A percentile compares a stretch with the other conserved stretches of the same genome.
Evolutionary conservation across 2,113 vertebrate genomes (phyloP).

Genomic region (Pyrgilauda ruficollis): DNA sequence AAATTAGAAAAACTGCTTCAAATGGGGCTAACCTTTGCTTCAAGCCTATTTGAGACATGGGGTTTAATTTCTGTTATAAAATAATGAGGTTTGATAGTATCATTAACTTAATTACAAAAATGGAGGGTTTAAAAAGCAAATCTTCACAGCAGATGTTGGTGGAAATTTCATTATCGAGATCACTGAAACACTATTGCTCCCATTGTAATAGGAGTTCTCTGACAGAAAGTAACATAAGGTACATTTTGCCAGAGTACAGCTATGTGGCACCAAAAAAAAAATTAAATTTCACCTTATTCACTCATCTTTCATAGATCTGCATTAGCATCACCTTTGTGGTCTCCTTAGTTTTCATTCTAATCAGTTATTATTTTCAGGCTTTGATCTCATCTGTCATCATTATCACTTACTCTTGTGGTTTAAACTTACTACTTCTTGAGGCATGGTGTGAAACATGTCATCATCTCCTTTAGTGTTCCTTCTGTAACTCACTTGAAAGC

Average conservation of each 20-base stretch:
- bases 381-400: background rate
- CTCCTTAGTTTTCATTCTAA: background rate
- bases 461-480: background rate
- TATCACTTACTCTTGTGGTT: background rate
- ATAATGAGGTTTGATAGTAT: background rate
- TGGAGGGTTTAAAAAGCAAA: background rate
- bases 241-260: background rate
- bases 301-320: background rate
- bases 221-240: background rate
- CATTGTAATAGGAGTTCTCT: background rate
- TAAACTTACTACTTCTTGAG: background rate
- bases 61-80: background rate
- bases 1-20: background rate
- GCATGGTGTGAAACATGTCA: background rate
- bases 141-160: background rate
- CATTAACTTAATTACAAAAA: background rate
- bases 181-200: background rate
- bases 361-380: background rate
- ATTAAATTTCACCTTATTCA: background rate
- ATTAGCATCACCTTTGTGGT: background rate
- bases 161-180: background rate
- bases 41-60: background rate
- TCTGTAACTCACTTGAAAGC: background rate
- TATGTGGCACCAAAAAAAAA: background rate
- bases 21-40: background rate